A percentile compares a stretch with the other conserved stretches of the same genome.
Conservation (phyloP, 1,140 invertebrate species). For the Drosophila jambulina region DNA sequence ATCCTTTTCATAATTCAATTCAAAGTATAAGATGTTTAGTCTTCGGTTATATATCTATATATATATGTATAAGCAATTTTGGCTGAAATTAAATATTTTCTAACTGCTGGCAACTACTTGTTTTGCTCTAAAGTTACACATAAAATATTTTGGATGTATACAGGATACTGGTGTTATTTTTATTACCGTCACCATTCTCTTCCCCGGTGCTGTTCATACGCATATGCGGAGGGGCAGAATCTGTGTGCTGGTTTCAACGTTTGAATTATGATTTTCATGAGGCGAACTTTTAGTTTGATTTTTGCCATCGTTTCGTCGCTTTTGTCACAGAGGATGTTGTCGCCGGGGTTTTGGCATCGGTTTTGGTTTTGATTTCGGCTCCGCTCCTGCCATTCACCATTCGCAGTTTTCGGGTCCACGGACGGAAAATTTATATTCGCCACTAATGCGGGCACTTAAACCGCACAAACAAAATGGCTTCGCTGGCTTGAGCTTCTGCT, state of each 20-base stretch:
- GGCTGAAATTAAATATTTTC: too few relatives aligned
- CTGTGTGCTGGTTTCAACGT: conserved; percentile 76
- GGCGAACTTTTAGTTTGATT: conserved; percentile 80
- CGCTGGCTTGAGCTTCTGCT: conserved; percentile 26
- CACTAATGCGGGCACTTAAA: conserved; percentile 83
- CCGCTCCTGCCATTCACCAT: conserved; percentile 8
- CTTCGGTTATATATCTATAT: too few relatives aligned
- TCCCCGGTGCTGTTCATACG: conserved; percentile 8
- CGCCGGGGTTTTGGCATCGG: conserved; percentile 14
- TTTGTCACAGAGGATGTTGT: conserved; percentile 60
- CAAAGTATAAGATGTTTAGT: neutral
- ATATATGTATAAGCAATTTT: too few relatives aligned
- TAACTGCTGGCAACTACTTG: too few relatives aligned
- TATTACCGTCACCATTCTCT: neutral
- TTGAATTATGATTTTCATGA: conserved; percentile 83
- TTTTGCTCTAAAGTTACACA: neutral
- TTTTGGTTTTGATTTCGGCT: conserved; percentile 35
- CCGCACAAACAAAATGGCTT: conserved; percentile 76
- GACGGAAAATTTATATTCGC: conserved; percentile 78
- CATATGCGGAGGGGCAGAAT: conserved; percentile 51
- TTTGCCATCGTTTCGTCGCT: conserved; percentile 74
- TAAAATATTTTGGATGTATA: neutral
- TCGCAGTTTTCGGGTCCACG: conserved; percentile 53
- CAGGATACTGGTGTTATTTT: too few relatives aligned
- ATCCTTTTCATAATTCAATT: neutral